Conservation (phyloP, 2,888 invertebrate genomes). For the Campoplex nolae region DNA sequence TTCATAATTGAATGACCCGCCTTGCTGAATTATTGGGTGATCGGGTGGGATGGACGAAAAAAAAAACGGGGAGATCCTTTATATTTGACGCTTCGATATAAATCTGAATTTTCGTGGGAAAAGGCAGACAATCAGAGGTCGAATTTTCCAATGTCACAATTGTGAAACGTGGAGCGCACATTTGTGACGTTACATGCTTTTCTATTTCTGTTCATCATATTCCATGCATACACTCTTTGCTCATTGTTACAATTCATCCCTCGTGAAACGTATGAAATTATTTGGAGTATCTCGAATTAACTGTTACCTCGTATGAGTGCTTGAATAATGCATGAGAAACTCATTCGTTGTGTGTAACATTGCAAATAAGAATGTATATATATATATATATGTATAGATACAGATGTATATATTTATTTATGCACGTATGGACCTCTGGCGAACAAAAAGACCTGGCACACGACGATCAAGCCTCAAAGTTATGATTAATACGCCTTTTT, state of each 20-base stretch:
- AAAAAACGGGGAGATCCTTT: background rate
- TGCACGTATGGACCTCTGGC: background rate
- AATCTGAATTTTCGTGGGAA: constrained; percentile 21
- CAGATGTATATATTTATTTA: background rate
- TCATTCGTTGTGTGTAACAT: constrained; percentile 46
- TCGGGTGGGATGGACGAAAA: background rate
- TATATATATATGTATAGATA: background rate
- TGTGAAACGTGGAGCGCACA: constrained; percentile 6
- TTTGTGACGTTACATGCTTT: constrained; percentile 7
- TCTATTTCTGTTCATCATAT: constrained; percentile 25
- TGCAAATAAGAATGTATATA: constrained; percentile 48
- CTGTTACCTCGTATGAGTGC: constrained; percentile 62
- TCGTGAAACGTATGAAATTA: constrained; percentile 64
- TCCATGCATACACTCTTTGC: constrained; percentile 1
- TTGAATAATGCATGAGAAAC: constrained; percentile 67
- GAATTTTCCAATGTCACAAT: background rate
- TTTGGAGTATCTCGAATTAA: constrained; percentile 66
- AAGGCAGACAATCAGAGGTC: background rate
- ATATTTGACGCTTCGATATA: background rate
- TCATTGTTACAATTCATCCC: constrained; percentile 56
- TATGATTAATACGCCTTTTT: constrained; percentile 34
- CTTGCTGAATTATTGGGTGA: background rate
- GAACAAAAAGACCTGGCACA: background rate
- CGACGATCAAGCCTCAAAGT: background rate
- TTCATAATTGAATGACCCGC: constrained; percentile 11